phyloP scores from a whole-genome alignment of 2,797 vertebrate species.

The Ceyx erithaca region DNA sequence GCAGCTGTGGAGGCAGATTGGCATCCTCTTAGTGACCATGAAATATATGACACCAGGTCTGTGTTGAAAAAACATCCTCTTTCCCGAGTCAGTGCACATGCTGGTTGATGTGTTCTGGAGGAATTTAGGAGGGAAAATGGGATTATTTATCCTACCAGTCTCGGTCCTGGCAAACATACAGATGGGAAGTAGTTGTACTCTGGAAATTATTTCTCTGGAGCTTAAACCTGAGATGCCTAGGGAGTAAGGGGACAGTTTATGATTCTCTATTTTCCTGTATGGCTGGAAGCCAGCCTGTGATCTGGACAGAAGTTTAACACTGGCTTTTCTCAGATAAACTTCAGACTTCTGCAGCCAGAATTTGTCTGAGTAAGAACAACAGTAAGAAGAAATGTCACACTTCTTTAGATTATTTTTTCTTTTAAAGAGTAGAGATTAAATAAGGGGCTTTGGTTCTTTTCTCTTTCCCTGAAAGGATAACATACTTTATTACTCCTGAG shows the following conservation, averaged over 20 bases:
- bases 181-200: constrained; percentile 7
- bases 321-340: not conserved
- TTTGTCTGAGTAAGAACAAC: not conserved
- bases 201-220: constrained; percentile 35
- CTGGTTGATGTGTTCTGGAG: not conserved
- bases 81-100: not conserved
- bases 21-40: not conserved
- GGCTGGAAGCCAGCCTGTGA: not conserved
- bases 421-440: not conserved
- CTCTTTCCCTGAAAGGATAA: not conserved
- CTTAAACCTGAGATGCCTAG: constrained; percentile 10
- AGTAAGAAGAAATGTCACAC: not conserved
- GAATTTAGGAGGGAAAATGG: not conserved
- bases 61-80: not conserved
- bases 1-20: not conserved
- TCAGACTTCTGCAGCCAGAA: not conserved
- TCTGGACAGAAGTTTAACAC: not conserved
- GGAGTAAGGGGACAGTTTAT: constrained; percentile 6
- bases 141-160: not conserved
- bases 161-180: not conserved
- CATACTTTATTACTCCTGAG: not conserved
- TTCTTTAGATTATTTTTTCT: not conserved
- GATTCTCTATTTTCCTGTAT: constrained; percentile 11
- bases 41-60: not conserved
- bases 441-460: not conserved